phyloP scores from a whole-genome alignment of 1,140 invertebrate genomes.

The Trachymyrmex cornetzi region DNA sequence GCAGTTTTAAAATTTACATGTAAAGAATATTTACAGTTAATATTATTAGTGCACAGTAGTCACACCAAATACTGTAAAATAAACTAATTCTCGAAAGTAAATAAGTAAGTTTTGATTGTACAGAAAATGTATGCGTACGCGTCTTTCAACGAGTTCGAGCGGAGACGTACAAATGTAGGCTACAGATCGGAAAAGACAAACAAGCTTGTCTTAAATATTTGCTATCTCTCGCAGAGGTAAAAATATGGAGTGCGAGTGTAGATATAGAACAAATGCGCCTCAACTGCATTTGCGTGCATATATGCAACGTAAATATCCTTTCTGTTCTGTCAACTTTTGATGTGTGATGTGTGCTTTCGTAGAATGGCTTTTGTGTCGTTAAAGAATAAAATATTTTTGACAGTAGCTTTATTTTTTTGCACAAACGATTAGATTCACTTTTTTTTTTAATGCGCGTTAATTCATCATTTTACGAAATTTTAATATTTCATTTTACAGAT shows the following conservation, averaged over 20 bases:
- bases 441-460: neutral
- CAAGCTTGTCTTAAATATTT: conserved; percentile 61
- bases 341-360: conserved; percentile 28
- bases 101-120: conserved; percentile 35
- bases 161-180: conserved; percentile 39
- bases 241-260: conserved; percentile 45
- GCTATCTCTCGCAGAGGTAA: conserved; percentile 32
- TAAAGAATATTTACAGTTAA: neutral
- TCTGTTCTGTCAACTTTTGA: conserved; percentile 59
- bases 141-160: conserved; percentile 41
- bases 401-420: neutral
- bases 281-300: conserved; percentile 52
- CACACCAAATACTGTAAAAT: neutral
- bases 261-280: conserved; percentile 32
- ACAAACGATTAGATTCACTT: neutral
- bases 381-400: conserved; percentile 33
- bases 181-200: conserved; percentile 56
- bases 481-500: neutral
- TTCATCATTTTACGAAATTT: neutral
- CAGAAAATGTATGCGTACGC: conserved; percentile 22
- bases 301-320: conserved; percentile 59
- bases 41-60: neutral
- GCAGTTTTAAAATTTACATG: neutral
- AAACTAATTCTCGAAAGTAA: conserved; percentile 27
- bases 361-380: conserved; percentile 34